These are phyloP conservation scores for Synergus itoensis DNA, from an alignment of 2,888 invertebrate species.

Conservation along the genomic window DNA sequence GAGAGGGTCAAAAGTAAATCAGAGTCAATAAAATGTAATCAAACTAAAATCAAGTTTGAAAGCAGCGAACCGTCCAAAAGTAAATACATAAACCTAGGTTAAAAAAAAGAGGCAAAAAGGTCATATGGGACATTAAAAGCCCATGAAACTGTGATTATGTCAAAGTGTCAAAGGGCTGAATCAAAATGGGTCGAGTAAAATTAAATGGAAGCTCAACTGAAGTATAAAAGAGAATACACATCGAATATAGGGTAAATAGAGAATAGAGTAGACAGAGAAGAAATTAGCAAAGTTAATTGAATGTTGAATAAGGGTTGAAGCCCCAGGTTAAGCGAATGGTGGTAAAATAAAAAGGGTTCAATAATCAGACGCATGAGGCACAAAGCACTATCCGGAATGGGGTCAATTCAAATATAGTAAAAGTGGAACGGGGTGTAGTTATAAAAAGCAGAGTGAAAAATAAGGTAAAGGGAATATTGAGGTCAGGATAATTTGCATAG, in stretches of 20 bases:
- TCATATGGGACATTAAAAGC: not conserved
- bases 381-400: conserved; percentile 27
- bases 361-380: conserved; percentile 32
- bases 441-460: conserved; percentile 32
- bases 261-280: not conserved
- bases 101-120: not conserved
- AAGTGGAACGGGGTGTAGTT: conserved; percentile 13
- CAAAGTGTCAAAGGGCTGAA: not conserved
- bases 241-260: not conserved
- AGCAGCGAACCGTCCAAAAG: not conserved
- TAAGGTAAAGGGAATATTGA: conserved; percentile 10
- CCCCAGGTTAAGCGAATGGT: conserved; percentile 9
- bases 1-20: not conserved
- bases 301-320: conserved; percentile 17
- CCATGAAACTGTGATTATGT: not conserved
- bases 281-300: conserved; percentile 36
- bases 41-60: not conserved
- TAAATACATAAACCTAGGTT: not conserved
- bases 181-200: not conserved
- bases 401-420: conserved; percentile 24
- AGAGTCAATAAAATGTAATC: not conserved
- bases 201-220: not conserved
- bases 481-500: conserved; percentile 7
- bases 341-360: conserved; percentile 28
- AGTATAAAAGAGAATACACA: not conserved